Evolutionary conservation across 2,888 invertebrate genomes (phyloP), one percentile per base, ranked within the genome.

Genomic region (Spodoptera picta): DNA sequence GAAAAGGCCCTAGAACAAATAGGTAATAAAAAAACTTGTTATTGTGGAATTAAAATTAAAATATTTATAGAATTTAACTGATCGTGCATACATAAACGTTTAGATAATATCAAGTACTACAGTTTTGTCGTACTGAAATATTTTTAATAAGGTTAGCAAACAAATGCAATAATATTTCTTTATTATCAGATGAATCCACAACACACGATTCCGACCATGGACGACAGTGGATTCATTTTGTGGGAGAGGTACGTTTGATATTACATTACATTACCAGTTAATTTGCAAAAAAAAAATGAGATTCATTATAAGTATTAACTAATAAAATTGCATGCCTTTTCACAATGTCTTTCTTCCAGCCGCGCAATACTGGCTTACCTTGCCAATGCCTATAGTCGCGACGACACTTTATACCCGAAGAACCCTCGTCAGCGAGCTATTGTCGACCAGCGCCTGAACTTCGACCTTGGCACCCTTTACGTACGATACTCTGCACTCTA

Each of bases 121-220:
- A 2, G 27, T 19, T 19, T 19, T 19, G 19, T 19, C 19, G 1
- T 19, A 27, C 27, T 27, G 27, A 27, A 27, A 27, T 5, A 2
- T 4, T 27, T 27, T 27, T 27, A 5, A 5, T 3, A 27, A 27
- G 27, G 27, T 27, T 27, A 27, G 5, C 27, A 27, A 27, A 4
- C 5, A 59, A 5, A 0, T 60, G 41, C 19, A 19, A 19, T 19
- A 19, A 46, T 24, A 7, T 60, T 65, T 10, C 51, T 44, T 65
- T 72, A 49, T 69, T 93, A 91, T 55, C 85, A 96, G 96, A 94
- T 96, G 88, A 97, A 96, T 86, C 96, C 96, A 2, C 96, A 96
- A 84, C 97, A 97, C 79, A 96, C 96, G 0, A 91, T 97, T 63
- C 97, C 97, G 3, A 96, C 97, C 1, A 94, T 97, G 82, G 95